phyloP scores from a whole-genome alignment of 2,797 vertebrate species.

The Acanthurus leucopareius region DNA sequence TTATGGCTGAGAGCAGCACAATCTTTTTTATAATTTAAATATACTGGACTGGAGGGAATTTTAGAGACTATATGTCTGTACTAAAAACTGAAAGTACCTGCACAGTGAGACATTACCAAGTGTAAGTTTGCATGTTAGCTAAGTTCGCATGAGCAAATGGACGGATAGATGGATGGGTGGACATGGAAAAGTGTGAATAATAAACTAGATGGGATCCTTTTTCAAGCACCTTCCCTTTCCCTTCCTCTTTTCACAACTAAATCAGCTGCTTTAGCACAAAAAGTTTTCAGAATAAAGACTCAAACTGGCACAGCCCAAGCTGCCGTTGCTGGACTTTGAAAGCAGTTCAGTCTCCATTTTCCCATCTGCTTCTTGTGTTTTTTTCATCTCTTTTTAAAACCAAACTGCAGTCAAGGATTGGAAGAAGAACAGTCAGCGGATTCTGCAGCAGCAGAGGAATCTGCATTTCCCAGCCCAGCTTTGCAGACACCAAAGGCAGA shows the following conservation, averaged over 20 bases:
- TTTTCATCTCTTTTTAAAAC: constrained; percentile 44
- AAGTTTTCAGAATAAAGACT: constrained; percentile 10
- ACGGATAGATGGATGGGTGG: constrained; percentile 33
- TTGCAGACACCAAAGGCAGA: constrained; percentile 59
- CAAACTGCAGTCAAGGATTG: constrained; percentile 66
- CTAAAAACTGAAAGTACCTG: not conserved
- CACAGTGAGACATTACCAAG: not conserved
- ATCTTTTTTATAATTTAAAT: no score
- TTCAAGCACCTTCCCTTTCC: constrained; percentile 9
- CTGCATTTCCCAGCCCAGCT: constrained; percentile 68
- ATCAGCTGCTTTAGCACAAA: not conserved
- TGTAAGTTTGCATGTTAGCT: not conserved
- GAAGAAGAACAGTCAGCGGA: constrained; percentile 64
- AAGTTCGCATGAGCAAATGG: not conserved
- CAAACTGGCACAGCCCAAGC: constrained; percentile 64
- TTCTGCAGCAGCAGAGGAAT: constrained; percentile 54
- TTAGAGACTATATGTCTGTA: no score
- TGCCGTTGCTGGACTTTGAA: constrained; percentile 56
- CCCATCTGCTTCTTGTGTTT: constrained; percentile 29
- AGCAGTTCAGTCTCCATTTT: constrained; percentile 63
- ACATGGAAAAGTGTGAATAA: constrained; percentile 42
- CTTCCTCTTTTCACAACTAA: constrained; percentile 29
- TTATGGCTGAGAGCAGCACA: no score
- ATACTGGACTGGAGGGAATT: no score
- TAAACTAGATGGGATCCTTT: constrained; percentile 39